Evolutionary conservation across 2,888 invertebrate genomes (phyloP), one percentile per base, ranked within the genome.

Genomic region (Eumacrocentrus americanus): DNA sequence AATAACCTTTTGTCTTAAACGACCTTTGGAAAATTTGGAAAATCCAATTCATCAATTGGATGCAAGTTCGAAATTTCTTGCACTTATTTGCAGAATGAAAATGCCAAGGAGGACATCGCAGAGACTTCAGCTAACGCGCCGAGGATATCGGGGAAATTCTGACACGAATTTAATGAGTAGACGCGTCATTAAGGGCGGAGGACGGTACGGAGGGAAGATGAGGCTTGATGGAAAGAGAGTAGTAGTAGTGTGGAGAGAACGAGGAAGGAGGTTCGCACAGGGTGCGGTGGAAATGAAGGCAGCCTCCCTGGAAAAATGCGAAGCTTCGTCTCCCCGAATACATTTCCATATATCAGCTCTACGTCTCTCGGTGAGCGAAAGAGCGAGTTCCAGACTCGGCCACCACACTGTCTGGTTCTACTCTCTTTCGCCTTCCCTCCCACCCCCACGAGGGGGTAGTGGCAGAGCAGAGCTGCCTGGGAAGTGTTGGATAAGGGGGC

Each of bases 271-370:
- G 71, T 63, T 60, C 70, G 60, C 66, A 62, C 57, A 61, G 64
- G 66, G 66, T 62, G 64, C 62, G 67, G 65, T 73, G 70, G 69
- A 72, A 72, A 74, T 70, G 73, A 74, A 75, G 72, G 67, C 68
- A 70, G 71, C 71, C 75, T 73, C 74, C 70, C 74, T 73, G 76
- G 78, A 80, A 80, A 80, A 80, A 79, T 80, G 78, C 73, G 76
- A 71, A 69, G 71, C 77, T 77, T 67, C 78, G 75, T 78, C 78
- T 79, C 78, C 51, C 72, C 74, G 81, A 80, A 81, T 81, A 81
- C 71, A 81, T 81, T 81, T 82, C 79, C 80, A 82, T 82, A 81
- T 73, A 82, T 81, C 79, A 81, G 75, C 70, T 70, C 74, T 69
- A 65, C 60, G 72, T 68, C 69, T 72, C 68, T 70, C 62, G 61